These are phyloP conservation scores for Calidris pugnax DNA, from an alignment of 2,113 vertebrate genomes.

Conservation along the genomic window DNA sequence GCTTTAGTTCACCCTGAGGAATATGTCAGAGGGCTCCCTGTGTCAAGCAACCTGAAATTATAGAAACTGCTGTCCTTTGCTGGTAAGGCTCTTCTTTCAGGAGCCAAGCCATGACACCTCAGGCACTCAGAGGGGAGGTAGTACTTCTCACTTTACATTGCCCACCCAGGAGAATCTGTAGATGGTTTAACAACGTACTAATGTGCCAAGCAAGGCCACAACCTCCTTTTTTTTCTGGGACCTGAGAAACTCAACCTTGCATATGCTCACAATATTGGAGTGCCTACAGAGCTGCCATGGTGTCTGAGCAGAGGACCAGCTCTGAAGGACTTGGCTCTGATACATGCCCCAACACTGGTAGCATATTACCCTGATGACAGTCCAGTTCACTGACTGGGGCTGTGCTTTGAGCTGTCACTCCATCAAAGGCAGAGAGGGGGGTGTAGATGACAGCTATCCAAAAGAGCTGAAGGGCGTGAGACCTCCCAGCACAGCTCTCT, in stretches of 20 bases:
- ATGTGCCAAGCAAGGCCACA: background rate
- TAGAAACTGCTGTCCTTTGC: background rate
- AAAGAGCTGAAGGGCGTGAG: background rate
- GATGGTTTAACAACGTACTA: background rate
- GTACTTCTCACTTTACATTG: background rate
- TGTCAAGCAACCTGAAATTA: background rate
- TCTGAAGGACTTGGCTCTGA: background rate
- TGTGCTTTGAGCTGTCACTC: background rate
- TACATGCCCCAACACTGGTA: background rate
- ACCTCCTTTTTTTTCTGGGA: background rate
- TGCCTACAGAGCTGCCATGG: background rate
- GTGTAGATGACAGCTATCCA: background rate
- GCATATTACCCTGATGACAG: background rate
- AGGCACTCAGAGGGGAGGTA: background rate
- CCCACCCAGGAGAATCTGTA: background rate
- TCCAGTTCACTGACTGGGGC: background rate
- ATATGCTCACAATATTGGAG: accelerated
- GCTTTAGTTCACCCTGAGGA: background rate
- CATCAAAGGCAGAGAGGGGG: background rate
- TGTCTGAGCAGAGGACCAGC: background rate
- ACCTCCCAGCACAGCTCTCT: constrained; percentile 13
- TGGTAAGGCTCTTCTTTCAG: background rate
- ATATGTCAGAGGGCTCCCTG: background rate
- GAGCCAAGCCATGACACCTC: background rate
- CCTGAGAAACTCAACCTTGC: background rate